A percentile compares a stretch with the other conserved stretches of the same genome.
These are phyloP conservation scores for Zoroaster sp. DNA, from an alignment of 53 echinoderm and acorn worm species.

Conservation along the genomic window DNA sequence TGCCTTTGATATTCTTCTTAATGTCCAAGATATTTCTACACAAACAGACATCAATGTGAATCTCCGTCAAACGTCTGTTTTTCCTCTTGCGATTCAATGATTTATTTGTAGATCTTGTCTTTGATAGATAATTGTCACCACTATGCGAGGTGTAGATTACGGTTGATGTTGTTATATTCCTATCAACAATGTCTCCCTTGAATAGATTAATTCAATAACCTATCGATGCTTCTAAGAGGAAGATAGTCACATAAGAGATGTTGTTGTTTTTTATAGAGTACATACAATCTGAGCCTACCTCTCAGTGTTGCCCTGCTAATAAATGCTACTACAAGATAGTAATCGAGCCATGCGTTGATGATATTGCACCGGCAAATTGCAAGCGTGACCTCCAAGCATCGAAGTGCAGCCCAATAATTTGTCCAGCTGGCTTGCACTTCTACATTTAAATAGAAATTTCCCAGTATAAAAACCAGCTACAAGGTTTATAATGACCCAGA, in stretches of 20 bases:
- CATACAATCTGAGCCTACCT: background rate
- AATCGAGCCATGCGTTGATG: background rate
- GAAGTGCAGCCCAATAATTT: constrained; percentile 3
- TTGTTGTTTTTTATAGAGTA: background rate
- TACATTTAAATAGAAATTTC: constrained; percentile 13
- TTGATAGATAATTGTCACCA: no score
- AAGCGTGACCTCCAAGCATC: constrained; percentile 1
- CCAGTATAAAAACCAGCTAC: background rate
- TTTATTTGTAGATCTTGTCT: no score
- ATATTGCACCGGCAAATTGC: background rate
- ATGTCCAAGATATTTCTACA: no score
- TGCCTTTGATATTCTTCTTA: no score
- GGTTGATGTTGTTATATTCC: no score
- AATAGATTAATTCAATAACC: background rate
- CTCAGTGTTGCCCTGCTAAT: no score
- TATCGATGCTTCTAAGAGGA: background rate
- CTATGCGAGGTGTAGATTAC: no score
- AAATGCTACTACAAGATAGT: background rate
- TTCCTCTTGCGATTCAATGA: no score
- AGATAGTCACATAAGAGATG: background rate
- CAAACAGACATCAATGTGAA: no score
- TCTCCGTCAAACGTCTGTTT: no score
- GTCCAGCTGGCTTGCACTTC: constrained; percentile 8
- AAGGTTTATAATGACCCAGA: background rate
- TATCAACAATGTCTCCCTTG: no score